A percentile compares a stretch with the other conserved stretches of the same genome.
Evolutionary conservation across 2,113 vertebrate genomes (phyloP).

Genomic region (Burhinus bistriatus): DNA sequence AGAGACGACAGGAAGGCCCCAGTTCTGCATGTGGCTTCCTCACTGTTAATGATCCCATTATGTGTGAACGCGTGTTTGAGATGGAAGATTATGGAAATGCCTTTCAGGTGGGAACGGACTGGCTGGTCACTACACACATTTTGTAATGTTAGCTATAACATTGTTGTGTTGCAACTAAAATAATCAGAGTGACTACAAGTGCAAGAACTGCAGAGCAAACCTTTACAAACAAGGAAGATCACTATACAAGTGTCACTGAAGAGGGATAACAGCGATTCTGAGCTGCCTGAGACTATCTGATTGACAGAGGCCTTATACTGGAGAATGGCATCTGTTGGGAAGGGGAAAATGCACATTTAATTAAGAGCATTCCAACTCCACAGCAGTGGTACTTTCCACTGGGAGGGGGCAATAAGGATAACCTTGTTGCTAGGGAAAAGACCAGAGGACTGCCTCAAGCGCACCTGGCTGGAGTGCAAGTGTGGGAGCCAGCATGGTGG

Average conservation of each 20-base stretch:
- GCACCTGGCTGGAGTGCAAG: background rate
- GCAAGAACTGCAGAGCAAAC: background rate
- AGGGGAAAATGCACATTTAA: background rate
- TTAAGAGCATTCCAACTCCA: background rate
- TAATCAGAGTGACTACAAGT: background rate
- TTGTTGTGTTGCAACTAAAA: background rate
- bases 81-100: background rate
- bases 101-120: background rate
- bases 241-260: background rate
- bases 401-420: background rate
- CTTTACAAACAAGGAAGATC: background rate
- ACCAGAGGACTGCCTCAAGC: background rate
- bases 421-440: background rate
- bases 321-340: background rate
- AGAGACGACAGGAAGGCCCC: background rate
- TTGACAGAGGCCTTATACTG: background rate
- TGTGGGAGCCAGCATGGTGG: background rate
- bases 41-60: background rate
- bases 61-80: background rate
- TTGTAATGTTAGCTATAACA: background rate
- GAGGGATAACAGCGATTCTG: background rate
- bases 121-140: background rate
- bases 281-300: background rate
- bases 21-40: background rate
- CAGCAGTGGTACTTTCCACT: background rate